phyloP scores from a whole-genome alignment of 64 coral and sea anemone genomes.

The Dendrophyllia cribrosa region DNA sequence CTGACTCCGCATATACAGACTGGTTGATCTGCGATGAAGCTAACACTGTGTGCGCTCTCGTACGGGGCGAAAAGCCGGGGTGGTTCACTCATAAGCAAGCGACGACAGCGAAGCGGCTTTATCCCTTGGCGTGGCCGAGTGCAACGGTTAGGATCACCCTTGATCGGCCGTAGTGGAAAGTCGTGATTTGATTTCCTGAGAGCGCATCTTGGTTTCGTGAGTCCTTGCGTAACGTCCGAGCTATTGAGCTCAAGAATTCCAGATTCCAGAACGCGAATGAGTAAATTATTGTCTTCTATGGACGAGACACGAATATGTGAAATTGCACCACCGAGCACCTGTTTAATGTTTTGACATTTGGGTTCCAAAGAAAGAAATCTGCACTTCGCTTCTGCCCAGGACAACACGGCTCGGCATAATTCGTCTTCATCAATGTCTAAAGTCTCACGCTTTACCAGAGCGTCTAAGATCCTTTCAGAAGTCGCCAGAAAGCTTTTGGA shows the following conservation, averaged over 20 bases:
- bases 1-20: conserved; percentile 16
- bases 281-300: neutral
- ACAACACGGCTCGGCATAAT: neutral
- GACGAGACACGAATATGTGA: conserved; percentile 15
- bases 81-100: conserved; percentile 10
- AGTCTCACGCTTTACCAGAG: conserved; percentile 1
- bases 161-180: neutral
- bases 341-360: neutral
- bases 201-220: neutral
- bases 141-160: too few species aligned
- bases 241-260: neutral
- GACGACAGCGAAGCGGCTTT: conserved; percentile 22
- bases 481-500: conserved; percentile 2
- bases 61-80: conserved; percentile 16
- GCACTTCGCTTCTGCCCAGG: conserved; percentile 12
- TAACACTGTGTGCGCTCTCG: conserved; percentile 17
- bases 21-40: conserved; percentile 17
- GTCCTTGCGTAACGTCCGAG: neutral
- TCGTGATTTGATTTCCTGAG: neutral
- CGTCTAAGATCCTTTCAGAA: neutral
- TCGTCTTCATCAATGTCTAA: conserved; percentile 28
- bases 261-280: neutral
- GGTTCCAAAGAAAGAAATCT: neutral
- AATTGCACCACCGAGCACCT: neutral
- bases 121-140: neutral